phyloP scores from a whole-genome alignment of 2,888 invertebrate genomes.

The Drosophila melanocephala region DNA sequence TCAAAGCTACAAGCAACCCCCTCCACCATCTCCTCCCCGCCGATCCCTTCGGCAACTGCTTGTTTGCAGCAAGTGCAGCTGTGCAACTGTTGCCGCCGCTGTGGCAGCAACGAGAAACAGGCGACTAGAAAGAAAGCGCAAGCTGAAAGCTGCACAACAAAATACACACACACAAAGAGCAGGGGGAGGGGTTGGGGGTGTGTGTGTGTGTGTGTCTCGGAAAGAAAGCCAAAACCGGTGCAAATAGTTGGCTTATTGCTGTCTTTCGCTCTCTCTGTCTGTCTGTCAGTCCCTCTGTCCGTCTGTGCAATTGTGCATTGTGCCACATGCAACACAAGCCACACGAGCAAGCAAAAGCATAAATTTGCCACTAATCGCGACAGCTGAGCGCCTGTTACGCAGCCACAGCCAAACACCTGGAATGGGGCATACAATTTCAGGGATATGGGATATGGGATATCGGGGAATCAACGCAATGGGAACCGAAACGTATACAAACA shows the following conservation, averaged over 20 bases:
- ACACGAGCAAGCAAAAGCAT: constrained; percentile 16
- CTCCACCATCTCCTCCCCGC: not conserved
- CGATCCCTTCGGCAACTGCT: not conserved
- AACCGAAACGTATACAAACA: not conserved
- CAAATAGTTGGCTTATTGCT: constrained; percentile 26
- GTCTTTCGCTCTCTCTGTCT: constrained; percentile 10
- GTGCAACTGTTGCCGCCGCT: constrained; percentile 63
- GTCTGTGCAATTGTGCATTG: constrained; percentile 5
- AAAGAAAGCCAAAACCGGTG: constrained; percentile 66
- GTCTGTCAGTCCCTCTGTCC: not conserved
- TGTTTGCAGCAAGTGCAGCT: constrained; percentile 55
- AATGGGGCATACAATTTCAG: constrained; percentile 77
- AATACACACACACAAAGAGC: constrained; percentile 20
- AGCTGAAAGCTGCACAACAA: constrained; percentile 38
- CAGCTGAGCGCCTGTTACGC: constrained; percentile 78
- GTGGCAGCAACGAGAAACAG: constrained; percentile 66
- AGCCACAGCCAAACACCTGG: constrained; percentile 81
- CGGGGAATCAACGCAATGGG: constrained; percentile 4
- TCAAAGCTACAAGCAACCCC: not conserved
- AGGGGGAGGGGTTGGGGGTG: not conserved
- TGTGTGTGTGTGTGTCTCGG: not conserved
- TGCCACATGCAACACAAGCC: constrained; percentile 47
- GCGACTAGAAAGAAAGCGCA: constrained; percentile 78
- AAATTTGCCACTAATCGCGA: constrained; percentile 37
- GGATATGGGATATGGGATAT: constrained; percentile 54